Percentiles rank a stretch among this genome's conserved stretches.
Conservation (phyloP, 2,113 vertebrate species). For the Alexandromys fortis region DNA sequence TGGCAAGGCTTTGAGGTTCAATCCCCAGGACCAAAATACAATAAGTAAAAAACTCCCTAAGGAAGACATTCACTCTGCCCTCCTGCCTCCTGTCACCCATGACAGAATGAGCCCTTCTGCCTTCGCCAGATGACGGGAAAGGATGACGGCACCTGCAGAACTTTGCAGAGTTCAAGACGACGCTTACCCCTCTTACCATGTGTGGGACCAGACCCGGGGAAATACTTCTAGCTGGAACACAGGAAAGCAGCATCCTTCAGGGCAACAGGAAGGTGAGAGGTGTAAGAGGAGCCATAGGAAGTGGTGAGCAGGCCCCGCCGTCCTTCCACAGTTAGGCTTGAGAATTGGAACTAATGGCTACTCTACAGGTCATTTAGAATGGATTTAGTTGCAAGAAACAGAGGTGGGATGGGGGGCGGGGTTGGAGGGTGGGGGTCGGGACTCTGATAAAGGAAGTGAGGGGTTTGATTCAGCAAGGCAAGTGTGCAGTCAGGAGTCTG, state of each 20-base stretch:
- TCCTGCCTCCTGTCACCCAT: neutral
- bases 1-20: neutral
- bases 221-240: constrained; percentile 1
- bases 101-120: neutral
- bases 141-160: neutral
- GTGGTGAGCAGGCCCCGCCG: neutral
- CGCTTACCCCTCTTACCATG: neutral
- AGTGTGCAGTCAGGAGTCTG: neutral
- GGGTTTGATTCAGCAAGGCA: neutral
- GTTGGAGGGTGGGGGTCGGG: neutral
- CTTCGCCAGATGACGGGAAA: neutral
- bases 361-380: constrained; percentile 1
- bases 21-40: neutral
- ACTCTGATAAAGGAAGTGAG: neutral
- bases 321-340: neutral
- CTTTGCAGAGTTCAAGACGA: neutral
- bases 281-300: neutral
- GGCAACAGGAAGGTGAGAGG: neutral
- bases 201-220: neutral
- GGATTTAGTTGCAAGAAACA: neutral
- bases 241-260: neutral
- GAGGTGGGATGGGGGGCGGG: neutral
- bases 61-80: neutral
- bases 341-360: neutral
- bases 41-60: neutral